These are phyloP conservation scores for Hyposoter didymator DNA, from an alignment of 2,888 invertebrate species.

Conservation along the genomic window DNA sequence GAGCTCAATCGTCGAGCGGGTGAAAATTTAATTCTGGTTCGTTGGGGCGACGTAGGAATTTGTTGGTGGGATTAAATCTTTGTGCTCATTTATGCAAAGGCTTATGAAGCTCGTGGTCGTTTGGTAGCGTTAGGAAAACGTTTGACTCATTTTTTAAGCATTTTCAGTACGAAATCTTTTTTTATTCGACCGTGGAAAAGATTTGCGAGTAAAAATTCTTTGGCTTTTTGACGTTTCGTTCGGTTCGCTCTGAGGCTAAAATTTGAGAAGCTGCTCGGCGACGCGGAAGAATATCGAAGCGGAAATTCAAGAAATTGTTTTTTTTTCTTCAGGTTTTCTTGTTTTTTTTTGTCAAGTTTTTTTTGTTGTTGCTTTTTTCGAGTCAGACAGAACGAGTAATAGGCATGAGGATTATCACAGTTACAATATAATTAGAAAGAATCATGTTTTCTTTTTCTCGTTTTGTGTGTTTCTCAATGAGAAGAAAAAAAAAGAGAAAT, in stretches of 20 bases:
- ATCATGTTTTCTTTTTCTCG: slow-evolving; percentile 30
- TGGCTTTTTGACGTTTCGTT: not conserved
- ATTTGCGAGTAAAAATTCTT: slow-evolving; percentile 30
- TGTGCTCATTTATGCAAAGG: not conserved
- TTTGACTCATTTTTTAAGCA: slow-evolving; percentile 8
- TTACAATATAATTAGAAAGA: slow-evolving; percentile 73
- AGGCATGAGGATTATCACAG: slow-evolving; percentile 79
- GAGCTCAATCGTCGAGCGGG: slow-evolving; percentile 37
- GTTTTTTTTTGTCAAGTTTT: not conserved
- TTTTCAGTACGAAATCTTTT: slow-evolving; percentile 13
- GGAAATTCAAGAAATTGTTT: slow-evolving; percentile 29
- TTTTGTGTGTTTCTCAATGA: not conserved
- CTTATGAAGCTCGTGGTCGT: slow-evolving; percentile 30
- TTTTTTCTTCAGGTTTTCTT: slow-evolving; percentile 21
- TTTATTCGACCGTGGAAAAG: not conserved
- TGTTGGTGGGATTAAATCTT: not conserved
- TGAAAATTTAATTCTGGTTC: slow-evolving; percentile 9
- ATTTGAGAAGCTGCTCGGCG: slow-evolving; percentile 31
- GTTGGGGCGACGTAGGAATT: slow-evolving; percentile 16
- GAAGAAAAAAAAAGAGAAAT: not conserved
- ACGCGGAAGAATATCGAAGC: slow-evolving; percentile 34
- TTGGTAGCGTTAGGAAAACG: slow-evolving; percentile 44
- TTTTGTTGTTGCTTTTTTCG: slow-evolving; percentile 23
- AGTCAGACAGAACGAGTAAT: slow-evolving; percentile 69
- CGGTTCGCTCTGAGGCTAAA: slow-evolving; percentile 7